Evolutionary conservation across 2,888 invertebrate species (phyloP), one percentile per base, ranked within the genome.

Genomic region (Euplagia quadripunctaria): DNA sequence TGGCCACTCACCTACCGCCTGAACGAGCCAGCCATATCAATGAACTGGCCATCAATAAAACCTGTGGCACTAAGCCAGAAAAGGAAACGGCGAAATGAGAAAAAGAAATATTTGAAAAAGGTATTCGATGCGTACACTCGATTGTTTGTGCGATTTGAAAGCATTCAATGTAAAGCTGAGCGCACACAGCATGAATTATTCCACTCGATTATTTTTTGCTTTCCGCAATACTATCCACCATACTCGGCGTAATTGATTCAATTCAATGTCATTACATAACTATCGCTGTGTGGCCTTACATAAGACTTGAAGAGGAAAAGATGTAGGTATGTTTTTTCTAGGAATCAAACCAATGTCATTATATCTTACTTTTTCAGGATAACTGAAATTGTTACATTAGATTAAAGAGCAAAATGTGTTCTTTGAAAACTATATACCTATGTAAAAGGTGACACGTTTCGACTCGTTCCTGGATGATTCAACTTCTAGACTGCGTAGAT

Each of bases 21-120:
- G 94, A 95, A 96, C 96, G 95, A 95, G 95, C 90, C 92, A 93
- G 92, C 92, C 93, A 96, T 96, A 96, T 96, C 96, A 96, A 96
- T 96, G 95, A 95, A 95, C 95, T 91, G 92, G 88, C 93, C 93
- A 95, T 96, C 95, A 95, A 96, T 96, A 95, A 95, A 95, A 96
- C 96, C 95, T 96, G 93, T 94, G 94, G 94, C 94, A 91, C 90
- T 90, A 87, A 90, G 94, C 94, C 95, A 94, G 93, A 90, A 95
- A 95, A 96, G 95, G 95, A 94, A 94, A 93, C 92, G 88, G 92
- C 91, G 93, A 93, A 94, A 94, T 91, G 92, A 94, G 94, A 95
- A 95, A 93, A 95, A 95, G 94, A 94, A 94, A 91, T 94, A 94
- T 94, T 94, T 92, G 90, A 92, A 94, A 94, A 93, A 93, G 91